Base-by-base conservation (phyloP, 2,797 vertebrate species). In the Chelidonichthys spinosus region DNA sequence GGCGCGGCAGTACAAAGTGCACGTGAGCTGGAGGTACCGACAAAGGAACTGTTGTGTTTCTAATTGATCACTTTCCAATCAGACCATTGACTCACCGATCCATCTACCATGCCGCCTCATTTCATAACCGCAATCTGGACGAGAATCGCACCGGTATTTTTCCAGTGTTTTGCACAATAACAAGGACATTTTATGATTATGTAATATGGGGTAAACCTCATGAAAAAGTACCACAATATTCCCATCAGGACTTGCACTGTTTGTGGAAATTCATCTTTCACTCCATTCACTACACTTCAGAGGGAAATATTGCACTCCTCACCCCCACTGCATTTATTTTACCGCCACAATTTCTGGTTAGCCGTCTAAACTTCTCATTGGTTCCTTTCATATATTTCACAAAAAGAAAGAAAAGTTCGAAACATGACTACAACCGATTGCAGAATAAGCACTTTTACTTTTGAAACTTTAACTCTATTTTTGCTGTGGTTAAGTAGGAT, bases 31-130 rank as follows among this genome's bases (percentile, higher is more conserved):
- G 2, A 84, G 56, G 54, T 43, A n/a, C 10, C 58, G 67, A 80
- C 18, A 3, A 74, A 69, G 55, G 43, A 56, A 50, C 17, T 35
- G 59, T 53, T 54, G 0, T 49, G 17, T 52, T 47, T n/a, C 17
- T 40, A 25, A 50, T 74, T 49, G 61, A 52, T 79, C 36, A 43
- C 42, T 13, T 9, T 36, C 60, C 14, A 43, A 54, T 18, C 40
- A 67, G 40, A 6, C 18, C 6, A n/a, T 64, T 84, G 63, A 82
- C 46, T 81, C 78, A 85, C 36, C 40, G 17, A 56, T 60, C 5
- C 17, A 15, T 25, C 13, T n/a, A 13, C 3, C 32, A 33, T 32
- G 43, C 59, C 7, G 32, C 18, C 11, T 52, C 14, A 32, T 15
- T 14, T 1, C 4, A 15, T 37, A 0, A 61, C 25, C 5, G 25